phyloP scores from a whole-genome alignment of 2,888 invertebrate genomes.

The Cerastis rubricosa region DNA sequence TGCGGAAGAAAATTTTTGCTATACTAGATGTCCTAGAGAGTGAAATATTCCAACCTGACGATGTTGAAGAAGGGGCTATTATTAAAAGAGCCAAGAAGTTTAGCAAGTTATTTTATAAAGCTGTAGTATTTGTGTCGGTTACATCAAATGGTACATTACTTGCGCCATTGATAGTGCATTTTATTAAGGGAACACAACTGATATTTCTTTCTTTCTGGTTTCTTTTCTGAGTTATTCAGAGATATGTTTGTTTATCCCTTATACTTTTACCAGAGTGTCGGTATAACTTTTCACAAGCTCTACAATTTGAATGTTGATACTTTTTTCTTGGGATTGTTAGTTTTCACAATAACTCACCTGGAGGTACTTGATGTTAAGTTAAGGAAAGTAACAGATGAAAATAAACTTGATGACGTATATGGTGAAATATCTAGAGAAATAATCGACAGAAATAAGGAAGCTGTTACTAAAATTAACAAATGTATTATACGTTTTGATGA shows the following conservation, averaged over 20 bases:
- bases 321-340: constrained; percentile 78
- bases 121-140: constrained; percentile 69
- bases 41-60: constrained; percentile 75
- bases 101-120: constrained; percentile 74
- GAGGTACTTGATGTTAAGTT: constrained; percentile 78
- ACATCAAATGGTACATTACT: constrained; percentile 68
- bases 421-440: constrained; percentile 9
- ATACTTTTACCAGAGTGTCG: constrained; percentile 78
- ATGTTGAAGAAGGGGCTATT: constrained; percentile 67
- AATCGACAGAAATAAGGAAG: constrained; percentile 49
- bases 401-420: constrained; percentile 17
- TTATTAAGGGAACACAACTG: constrained; percentile 68
- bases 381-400: constrained; percentile 68
- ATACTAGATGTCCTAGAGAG: constrained; percentile 74
- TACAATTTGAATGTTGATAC: constrained; percentile 78
- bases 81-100: constrained; percentile 74
- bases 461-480: constrained; percentile 70
- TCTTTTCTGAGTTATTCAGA: constrained; percentile 72
- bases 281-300: constrained; percentile 76
- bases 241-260: constrained; percentile 73
- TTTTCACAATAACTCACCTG: constrained; percentile 77
- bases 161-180: constrained; percentile 70
- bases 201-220: constrained; percentile 76
- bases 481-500: constrained; percentile 75
- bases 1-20: constrained; percentile 69